These are phyloP conservation scores for Pseudomugil gertrudae DNA, from an alignment of 2,797 vertebrate species.

Conservation along the genomic window DNA sequence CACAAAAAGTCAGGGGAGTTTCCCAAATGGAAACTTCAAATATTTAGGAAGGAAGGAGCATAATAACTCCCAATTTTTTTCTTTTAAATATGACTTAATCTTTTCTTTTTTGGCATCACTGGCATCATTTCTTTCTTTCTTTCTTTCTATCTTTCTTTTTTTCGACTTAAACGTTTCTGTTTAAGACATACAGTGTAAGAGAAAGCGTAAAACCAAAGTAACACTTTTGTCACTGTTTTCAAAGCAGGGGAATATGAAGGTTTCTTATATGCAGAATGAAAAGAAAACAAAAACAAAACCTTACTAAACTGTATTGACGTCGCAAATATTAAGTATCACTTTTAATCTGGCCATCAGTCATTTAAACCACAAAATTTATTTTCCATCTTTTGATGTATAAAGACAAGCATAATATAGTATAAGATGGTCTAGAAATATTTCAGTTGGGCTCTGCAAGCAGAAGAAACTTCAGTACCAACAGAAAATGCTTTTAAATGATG, in stretches of 20 bases:
- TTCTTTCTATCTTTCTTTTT: not conserved
- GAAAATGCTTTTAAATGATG: constrained; percentile 22
- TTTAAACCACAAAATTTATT: not conserved
- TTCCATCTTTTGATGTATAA: not conserved
- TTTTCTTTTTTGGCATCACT: constrained; percentile 29
- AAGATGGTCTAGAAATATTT: not conserved
- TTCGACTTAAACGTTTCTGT: not conserved
- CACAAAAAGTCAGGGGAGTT: constrained; percentile 62
- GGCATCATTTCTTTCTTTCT: not conserved
- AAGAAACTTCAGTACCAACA: constrained; percentile 6
- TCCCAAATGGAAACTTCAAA: constrained; percentile 63
- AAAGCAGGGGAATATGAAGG: no score
- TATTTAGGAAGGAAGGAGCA: constrained; percentile 55
- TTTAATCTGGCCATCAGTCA: not conserved
- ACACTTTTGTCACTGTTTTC: constrained; percentile 18
- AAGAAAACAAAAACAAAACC: no score
- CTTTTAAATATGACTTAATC: constrained; percentile 15
- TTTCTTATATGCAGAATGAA: no score
- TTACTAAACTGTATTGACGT: not conserved
- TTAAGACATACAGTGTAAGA: not conserved
- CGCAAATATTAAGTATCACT: not conserved
- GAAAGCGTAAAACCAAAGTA: not conserved
- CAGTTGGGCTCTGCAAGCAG: not conserved
- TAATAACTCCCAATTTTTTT: constrained; percentile 41
- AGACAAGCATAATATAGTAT: not conserved